Evolutionary conservation across 2,113 vertebrate genomes (phyloP).

Genomic region (Microcebus murinus): DNA sequence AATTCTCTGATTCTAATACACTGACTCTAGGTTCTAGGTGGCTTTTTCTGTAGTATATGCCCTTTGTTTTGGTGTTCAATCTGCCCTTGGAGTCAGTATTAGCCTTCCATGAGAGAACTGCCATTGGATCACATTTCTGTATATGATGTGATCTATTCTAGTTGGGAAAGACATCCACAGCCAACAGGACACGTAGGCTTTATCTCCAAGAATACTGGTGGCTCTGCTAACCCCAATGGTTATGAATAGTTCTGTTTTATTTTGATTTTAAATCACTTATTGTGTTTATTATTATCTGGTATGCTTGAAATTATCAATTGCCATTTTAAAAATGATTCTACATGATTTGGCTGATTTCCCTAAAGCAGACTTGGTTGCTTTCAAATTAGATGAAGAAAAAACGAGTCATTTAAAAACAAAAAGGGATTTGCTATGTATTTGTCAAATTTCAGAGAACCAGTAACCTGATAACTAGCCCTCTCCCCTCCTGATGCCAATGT

Average conservation of each 20-base stretch:
- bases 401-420: background rate
- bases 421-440: background rate
- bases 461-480: background rate
- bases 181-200: background rate
- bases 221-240: background rate
- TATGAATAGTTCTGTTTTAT: background rate
- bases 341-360: background rate
- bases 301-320: background rate
- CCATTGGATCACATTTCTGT: background rate
- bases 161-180: background rate
- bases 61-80: conserved; percentile 10
- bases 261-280: background rate
- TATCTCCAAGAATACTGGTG: background rate
- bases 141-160: background rate
- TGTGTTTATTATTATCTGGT: background rate
- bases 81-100: background rate
- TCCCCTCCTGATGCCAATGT: background rate
- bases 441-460: background rate
- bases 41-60: background rate
- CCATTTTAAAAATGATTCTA: background rate
- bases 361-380: background rate
- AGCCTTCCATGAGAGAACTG: background rate
- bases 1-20: background rate
- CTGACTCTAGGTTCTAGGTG: background rate
- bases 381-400: conserved; percentile 29